Evolutionary conservation across 2,113 vertebrate genomes (phyloP).

Genomic region (Hemichromis elongatus): DNA sequence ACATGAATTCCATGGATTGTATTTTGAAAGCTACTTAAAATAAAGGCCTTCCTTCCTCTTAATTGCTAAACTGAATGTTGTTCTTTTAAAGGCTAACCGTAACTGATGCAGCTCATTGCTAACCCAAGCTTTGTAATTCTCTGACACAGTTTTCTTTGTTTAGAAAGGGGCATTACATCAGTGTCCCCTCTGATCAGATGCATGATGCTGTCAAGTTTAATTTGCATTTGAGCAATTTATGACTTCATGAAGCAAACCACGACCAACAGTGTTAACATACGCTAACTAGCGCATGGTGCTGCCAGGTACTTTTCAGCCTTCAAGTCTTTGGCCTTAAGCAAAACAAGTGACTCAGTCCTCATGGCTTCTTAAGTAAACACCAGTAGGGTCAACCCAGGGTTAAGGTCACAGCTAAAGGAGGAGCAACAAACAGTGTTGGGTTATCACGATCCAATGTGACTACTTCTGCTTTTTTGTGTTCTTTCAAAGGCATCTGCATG

Average conservation of each 20-base stretch:
- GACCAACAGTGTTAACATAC: not conserved
- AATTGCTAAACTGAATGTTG: not conserved
- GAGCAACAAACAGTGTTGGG: conserved; percentile 1
- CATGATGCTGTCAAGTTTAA: conserved; percentile 30
- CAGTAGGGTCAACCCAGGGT: conserved; percentile 27
- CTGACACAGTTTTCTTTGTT: not conserved
- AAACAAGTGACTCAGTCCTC: conserved; percentile 24
- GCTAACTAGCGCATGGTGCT: not conserved
- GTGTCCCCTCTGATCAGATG: conserved; percentile 10
- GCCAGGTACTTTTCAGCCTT: not conserved
- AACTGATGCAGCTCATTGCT: not conserved
- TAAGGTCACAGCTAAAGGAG: not conserved
- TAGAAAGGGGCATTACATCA: not conserved
- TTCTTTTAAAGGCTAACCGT: not conserved
- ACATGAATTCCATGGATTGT: not conserved
- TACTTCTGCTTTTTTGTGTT: conserved; percentile 22
- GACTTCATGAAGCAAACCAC: conserved; percentile 1
- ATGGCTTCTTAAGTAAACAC: conserved; percentile 27
- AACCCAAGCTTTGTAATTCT: not conserved
- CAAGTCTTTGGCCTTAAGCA: not conserved
- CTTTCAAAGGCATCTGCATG: conserved; percentile 55
- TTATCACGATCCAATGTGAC: conserved; percentile 24
- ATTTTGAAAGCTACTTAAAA: not conserved
- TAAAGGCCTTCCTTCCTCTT: not conserved
- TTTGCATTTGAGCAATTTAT: conserved; percentile 18